Conservation (phyloP, 1,140 invertebrate species). For the Zaprionus capensis region DNA sequence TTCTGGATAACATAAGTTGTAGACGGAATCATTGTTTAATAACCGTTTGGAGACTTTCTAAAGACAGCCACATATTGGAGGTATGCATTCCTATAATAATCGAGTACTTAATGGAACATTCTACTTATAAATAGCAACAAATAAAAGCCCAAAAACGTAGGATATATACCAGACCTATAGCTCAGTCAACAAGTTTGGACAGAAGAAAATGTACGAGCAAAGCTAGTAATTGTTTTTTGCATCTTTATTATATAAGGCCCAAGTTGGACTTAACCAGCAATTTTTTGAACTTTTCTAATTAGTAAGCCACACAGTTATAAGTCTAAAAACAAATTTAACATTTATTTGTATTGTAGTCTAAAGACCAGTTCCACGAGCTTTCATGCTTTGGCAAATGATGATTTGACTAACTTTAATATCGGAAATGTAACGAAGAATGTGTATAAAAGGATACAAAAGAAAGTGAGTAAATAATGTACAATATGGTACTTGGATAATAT, state of each 20-base stretch:
- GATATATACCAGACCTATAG: neutral
- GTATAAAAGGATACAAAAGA: neutral
- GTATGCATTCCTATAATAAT: neutral
- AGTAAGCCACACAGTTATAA: neutral
- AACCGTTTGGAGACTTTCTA: neutral
- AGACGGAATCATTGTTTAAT: neutral
- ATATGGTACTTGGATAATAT: too few relatives aligned
- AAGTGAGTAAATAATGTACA: neutral
- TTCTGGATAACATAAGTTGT: neutral
- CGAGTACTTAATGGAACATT: neutral
- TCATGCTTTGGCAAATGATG: neutral
- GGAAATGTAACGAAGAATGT: neutral
- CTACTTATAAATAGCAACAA: neutral
- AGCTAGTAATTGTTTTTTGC: neutral
- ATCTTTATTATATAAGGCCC: neutral
- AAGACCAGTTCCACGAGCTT: neutral
- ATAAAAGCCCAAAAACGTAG: neutral
- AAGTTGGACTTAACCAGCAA: neutral
- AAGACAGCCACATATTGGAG: neutral
- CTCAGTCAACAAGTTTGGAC: neutral
- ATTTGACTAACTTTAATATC: neutral
- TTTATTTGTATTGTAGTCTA: neutral
- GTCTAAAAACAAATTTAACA: neutral
- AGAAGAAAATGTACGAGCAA: neutral
- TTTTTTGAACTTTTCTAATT: neutral